Base-by-base conservation (phyloP, 2,888 invertebrate genomes). In the Anoncus sp. region DNA sequence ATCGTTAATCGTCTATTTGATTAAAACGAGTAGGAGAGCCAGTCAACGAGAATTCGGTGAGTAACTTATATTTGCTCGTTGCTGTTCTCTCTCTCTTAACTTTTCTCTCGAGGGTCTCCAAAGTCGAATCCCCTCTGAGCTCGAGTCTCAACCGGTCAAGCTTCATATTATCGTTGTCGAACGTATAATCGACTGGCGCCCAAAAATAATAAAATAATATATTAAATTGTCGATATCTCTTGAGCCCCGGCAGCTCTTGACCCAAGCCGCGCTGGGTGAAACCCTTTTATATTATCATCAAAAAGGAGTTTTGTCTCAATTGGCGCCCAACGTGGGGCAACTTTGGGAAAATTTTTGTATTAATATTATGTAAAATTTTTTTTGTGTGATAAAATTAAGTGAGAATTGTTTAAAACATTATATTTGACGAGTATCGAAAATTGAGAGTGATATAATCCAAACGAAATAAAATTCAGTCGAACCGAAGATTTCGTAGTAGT, bases 321-420 rank as follows among this genome's bases (percentile, higher is more conserved):
- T 63, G 47, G 63, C 63, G 49, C 63, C 63, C 63, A 63, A 49
- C 47, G 63, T 63, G 63, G 63, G 63, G 63, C 63, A 63, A 24
- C 31, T 49, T 63, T 60, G 60, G 63, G 35, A 49, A 62, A 20
- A 45, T 27, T 63, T 27, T 10, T 60, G 9, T 12, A 57, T 27
- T 10, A 16, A 55, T 18, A 55, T 16, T 35, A 57, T 57, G 31
- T 31, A 31, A 31, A 31, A 31, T 31, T 31, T 31, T 31, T 31
- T 31, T 31, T 31, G 3, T 7, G 31, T 31, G 31, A 31, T 31
- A 31, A 31, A 31, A 31, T 31, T 31, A 31, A 31, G 31, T 31
- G 31, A 31, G 31, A 31, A 31, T 31, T 31, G 31, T 31, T 31
- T 31, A 31, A 31, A 31, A 31, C 31, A 31, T 31, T 31, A 31